A percentile compares a stretch with the other conserved stretches of the same genome.
Conservation (phyloP, 2,113 vertebrate species). For the Lucifuga dentata region DNA sequence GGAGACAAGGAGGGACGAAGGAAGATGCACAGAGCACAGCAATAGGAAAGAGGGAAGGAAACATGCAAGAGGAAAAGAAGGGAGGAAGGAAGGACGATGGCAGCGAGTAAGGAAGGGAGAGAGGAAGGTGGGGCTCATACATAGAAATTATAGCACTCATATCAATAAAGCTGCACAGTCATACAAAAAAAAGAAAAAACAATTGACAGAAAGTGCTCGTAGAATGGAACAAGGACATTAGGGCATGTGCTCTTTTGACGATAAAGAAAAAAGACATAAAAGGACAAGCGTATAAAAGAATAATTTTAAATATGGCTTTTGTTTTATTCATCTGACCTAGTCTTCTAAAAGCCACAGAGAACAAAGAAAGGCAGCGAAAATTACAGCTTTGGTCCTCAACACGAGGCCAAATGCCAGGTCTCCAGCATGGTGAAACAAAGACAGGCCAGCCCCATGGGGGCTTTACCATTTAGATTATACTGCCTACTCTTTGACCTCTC, state of each 20-base stretch:
- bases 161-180: slow-evolving; percentile 51
- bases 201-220: slow-evolving; percentile 51
- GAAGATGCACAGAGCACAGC: slow-evolving; percentile 12
- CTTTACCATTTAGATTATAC: slow-evolving; percentile 79
- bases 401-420: slow-evolving; percentile 72
- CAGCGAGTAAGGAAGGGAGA: slow-evolving; percentile 17
- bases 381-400: slow-evolving; percentile 75
- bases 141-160: background rate
- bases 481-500: slow-evolving; percentile 69
- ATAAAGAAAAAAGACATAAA: slow-evolving; percentile 72
- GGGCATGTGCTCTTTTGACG: slow-evolving; percentile 73
- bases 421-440: slow-evolving; percentile 72
- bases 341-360: slow-evolving; percentile 59
- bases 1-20: slow-evolving; percentile 10
- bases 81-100: slow-evolving; percentile 35
- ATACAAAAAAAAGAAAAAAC: slow-evolving; percentile 41
- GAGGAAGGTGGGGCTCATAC: slow-evolving; percentile 15
- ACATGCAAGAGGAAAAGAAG: slow-evolving; percentile 10
- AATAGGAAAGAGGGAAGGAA: slow-evolving; percentile 20
- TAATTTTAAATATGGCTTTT: slow-evolving; percentile 67
- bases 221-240: slow-evolving; percentile 63
- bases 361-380: slow-evolving; percentile 61
- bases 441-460: slow-evolving; percentile 59
- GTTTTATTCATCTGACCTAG: slow-evolving; percentile 73
- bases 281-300: slow-evolving; percentile 66